These are phyloP conservation scores for Tenualosa thibaudeaui DNA, from an alignment of 2,797 vertebrate genomes.

Conservation along the genomic window DNA sequence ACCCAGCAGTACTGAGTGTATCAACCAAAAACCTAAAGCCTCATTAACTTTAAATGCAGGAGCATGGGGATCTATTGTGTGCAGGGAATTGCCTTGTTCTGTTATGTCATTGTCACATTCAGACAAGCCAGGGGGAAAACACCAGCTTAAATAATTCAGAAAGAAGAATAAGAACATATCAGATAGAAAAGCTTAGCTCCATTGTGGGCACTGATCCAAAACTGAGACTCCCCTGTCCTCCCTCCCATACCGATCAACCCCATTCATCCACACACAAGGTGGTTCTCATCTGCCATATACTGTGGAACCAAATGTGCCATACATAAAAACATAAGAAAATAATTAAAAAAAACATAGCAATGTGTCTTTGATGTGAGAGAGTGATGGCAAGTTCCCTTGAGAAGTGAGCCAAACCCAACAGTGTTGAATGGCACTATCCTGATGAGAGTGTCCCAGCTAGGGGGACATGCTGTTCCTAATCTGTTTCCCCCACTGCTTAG, in stretches of 20 bases:
- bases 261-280: conserved; percentile 26
- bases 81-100: conserved; percentile 26
- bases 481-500: background rate
- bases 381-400: background rate
- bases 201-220: background rate
- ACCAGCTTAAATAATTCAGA: conserved; percentile 39
- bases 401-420: background rate
- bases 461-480: background rate
- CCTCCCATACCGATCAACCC: background rate
- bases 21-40: conserved; percentile 31
- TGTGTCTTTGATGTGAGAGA: background rate
- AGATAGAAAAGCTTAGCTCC: background rate
- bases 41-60: conserved; percentile 37
- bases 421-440: background rate
- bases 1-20: background rate
- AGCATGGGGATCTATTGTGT: background rate
- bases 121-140: conserved; percentile 17
- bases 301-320: background rate
- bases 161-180: no score
- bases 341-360: background rate
- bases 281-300: background rate
- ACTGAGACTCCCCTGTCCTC: background rate
- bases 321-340: background rate
- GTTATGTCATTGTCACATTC: conserved; percentile 25
- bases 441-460: background rate